A percentile compares a stretch with the other conserved stretches of the same genome.
Conservation (phyloP, 2,888 invertebrate species). For the Trilocha varians region DNA sequence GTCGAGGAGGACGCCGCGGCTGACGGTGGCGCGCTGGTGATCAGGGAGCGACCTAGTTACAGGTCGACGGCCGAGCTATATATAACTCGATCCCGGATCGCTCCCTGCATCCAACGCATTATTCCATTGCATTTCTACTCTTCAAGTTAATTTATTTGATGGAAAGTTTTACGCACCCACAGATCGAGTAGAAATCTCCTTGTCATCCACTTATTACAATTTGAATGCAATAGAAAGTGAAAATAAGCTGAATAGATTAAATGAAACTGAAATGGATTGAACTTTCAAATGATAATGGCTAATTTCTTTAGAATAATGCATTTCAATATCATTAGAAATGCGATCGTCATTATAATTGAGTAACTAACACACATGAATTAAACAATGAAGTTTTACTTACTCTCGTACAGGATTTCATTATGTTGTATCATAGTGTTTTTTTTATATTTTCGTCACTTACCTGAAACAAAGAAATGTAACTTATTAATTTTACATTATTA, state of each 20-base stretch:
- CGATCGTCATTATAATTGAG: too few species aligned
- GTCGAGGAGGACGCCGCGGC: slow-evolving; percentile 12
- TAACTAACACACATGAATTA: too few species aligned
- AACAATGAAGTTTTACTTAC: not conserved
- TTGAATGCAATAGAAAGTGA: too few species aligned
- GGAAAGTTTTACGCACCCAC: not conserved
- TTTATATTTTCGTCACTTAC: slow-evolving; percentile 25
- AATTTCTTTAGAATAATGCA: too few species aligned
- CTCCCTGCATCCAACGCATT: slow-evolving; percentile 46
- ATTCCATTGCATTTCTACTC: slow-evolving; percentile 46
- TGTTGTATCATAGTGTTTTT: not conserved
- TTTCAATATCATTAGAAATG: too few species aligned
- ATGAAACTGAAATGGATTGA: too few species aligned
- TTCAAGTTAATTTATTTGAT: slow-evolving; percentile 13
- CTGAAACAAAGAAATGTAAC: slow-evolving; percentile 38
- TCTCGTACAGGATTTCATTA: not conserved
- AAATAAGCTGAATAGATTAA: too few species aligned
- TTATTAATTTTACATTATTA: too few species aligned
- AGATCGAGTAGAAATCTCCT: too few species aligned
- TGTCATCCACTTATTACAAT: too few species aligned
- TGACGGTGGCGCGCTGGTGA: slow-evolving; percentile 12
- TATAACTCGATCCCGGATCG: slow-evolving; percentile 45
- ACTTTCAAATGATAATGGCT: too few species aligned
- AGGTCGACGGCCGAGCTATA: slow-evolving; percentile 62
- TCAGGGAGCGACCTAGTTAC: slow-evolving; percentile 53